These are phyloP conservation scores for Eucriotettix oculatus DNA, from an alignment of 2,888 invertebrate genomes.

Conservation along the genomic window DNA sequence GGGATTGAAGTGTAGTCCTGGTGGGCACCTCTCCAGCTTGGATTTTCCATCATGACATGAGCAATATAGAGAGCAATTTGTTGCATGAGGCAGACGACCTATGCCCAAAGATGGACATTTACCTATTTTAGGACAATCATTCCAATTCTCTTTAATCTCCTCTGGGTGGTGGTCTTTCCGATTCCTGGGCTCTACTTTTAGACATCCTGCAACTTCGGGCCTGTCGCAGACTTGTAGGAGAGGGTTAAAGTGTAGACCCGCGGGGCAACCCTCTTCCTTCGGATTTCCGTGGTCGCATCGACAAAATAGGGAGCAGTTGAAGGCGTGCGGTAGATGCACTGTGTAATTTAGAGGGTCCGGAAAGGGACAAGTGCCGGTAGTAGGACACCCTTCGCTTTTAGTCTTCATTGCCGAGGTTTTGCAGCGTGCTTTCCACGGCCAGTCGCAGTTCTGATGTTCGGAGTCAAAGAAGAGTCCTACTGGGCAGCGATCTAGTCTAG, in stretches of 20 bases:
- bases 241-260: conserved; percentile 15
- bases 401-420: no score
- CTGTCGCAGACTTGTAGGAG: conserved; percentile 15
- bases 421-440: conserved; percentile 15
- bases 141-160: no score
- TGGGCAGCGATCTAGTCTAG: conserved; percentile 14
- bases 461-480: conserved; percentile 14
- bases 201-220: conserved; percentile 14
- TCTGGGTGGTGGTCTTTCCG: no score
- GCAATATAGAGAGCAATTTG: no score
- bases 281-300: conserved; percentile 15
- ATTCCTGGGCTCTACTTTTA: background rate
- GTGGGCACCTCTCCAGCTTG: no score
- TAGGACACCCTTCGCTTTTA: background rate
- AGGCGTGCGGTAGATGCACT: conserved; percentile 2
- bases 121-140: no score
- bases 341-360: conserved; percentile 1
- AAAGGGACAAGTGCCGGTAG: background rate
- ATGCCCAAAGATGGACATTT: no score
- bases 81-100: no score
- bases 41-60: no score
- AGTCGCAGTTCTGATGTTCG: conserved; percentile 14
- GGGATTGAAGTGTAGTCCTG: no score
- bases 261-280: conserved; percentile 14
- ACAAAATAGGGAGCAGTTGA: conserved; percentile 10